These are phyloP conservation scores for Neodontobutis hainanensis DNA, from an alignment of 2,113 vertebrate genomes.

Conservation along the genomic window DNA sequence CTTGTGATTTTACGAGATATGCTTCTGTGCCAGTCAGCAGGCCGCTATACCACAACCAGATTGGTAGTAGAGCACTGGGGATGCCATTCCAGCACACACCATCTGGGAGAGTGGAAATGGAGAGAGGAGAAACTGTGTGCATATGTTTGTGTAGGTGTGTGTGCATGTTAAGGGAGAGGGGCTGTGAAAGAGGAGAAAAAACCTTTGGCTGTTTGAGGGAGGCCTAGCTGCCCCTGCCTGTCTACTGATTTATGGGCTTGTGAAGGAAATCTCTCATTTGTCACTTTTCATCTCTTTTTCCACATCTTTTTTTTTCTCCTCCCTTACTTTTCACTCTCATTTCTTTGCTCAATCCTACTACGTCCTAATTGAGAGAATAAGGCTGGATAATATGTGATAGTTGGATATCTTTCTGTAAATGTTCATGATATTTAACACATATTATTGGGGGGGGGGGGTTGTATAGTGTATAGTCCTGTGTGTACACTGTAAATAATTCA, in stretches of 20 bases:
- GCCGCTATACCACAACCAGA: constrained; percentile 56
- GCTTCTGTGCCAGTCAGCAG: constrained; percentile 57
- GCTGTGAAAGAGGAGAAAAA: constrained; percentile 42
- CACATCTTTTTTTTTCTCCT: constrained; percentile 32
- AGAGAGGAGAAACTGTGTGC: constrained; percentile 18
- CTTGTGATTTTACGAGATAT: constrained; percentile 66
- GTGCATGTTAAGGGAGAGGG: constrained; percentile 35
- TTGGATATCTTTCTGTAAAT: constrained; percentile 44
- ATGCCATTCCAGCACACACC: constrained; percentile 60
- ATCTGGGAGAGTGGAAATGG: constrained; percentile 54
- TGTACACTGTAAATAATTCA: constrained; percentile 63
- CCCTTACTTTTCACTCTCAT: constrained; percentile 23
- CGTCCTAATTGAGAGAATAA: constrained; percentile 17
- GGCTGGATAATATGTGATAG: neutral
- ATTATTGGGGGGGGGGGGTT: too few relatives aligned
- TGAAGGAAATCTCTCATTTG: constrained; percentile 80
- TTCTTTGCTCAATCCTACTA: constrained; percentile 27
- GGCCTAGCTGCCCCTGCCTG: constrained; percentile 54
- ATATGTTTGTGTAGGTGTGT: constrained; percentile 55
- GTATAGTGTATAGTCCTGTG: too few relatives aligned
- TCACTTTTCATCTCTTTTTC: constrained; percentile 71
- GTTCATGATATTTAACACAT: constrained; percentile 43
- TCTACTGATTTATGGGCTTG: constrained; percentile 70
- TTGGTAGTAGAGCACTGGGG: constrained; percentile 32
- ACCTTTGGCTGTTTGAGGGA: constrained; percentile 44